phyloP scores from a whole-genome alignment of 1,140 invertebrate species.

The Metaphire vulgaris region DNA sequence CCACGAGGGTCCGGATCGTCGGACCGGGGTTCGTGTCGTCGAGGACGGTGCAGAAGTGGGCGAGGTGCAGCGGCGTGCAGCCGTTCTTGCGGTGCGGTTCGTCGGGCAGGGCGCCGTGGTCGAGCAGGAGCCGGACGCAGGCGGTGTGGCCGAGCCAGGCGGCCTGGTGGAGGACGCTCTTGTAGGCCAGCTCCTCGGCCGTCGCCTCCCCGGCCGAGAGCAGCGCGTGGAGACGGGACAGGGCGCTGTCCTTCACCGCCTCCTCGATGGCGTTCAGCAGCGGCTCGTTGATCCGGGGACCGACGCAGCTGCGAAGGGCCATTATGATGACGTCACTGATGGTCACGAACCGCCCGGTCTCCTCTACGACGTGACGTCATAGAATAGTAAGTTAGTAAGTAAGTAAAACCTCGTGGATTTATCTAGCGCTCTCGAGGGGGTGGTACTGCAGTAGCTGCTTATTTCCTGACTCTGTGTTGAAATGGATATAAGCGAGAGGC shows the following conservation, averaged over 20 bases:
- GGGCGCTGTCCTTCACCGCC: conserved; percentile 20
- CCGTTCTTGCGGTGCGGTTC: conserved; percentile 26
- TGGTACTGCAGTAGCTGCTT: too few species aligned
- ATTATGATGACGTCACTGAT: neutral
- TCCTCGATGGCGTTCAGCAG: conserved; percentile 25
- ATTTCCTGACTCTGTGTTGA: too few species aligned
- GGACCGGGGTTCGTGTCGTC: conserved; percentile 23
- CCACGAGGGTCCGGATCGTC: conserved; percentile 21
- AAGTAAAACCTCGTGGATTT: too few species aligned
- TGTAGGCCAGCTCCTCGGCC: conserved; percentile 7
- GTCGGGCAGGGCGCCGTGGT: conserved; percentile 26
- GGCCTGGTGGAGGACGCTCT: conserved; percentile 28
- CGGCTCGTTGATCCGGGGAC: conserved; percentile 18
- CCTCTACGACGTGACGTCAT: too few species aligned
- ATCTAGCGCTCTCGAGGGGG: too few species aligned
- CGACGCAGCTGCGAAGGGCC: conserved; percentile 21
- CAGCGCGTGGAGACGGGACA: conserved; percentile 13
- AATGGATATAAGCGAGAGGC: too few species aligned
- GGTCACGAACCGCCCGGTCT: too few species aligned
- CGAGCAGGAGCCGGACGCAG: conserved; percentile 28
- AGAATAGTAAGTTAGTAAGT: too few species aligned
- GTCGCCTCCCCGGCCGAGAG: conserved; percentile 16
- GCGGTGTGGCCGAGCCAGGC: conserved; percentile 26
- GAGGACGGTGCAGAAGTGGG: conserved; percentile 27
- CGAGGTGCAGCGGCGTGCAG: conserved; percentile 29